Evolutionary conservation across 2,888 invertebrate genomes (phyloP), one percentile per base, ranked within the genome.

Genomic region (Pimpla rufipes): DNA sequence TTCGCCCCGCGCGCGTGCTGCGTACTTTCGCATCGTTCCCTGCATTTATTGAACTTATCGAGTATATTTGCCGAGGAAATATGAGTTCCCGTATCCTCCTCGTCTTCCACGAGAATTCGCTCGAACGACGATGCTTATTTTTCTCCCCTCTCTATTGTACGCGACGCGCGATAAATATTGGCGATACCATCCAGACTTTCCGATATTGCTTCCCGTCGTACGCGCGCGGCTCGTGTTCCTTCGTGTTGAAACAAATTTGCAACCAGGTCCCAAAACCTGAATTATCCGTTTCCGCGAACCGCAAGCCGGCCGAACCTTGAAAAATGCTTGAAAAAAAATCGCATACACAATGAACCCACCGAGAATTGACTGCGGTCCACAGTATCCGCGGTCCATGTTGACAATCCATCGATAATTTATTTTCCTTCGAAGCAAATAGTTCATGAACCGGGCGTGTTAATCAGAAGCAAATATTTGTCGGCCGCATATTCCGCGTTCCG

Each of bases 21-120:
- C 16, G 45, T 21, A 55, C 50, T 64, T 52, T 45, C 74, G 68
- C 83, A 81, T 77, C 45, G 77, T 59, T 75, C 67, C 64, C 42
- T 75, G 77, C 55, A 83, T 87, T 87, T 87, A 85, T 84, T 78
- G 85, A 71, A 81, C 76, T 83, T 81, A 82, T 83, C 47, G 52
- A 29, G 45, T 66, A 11, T 64, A 57, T 80, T 71, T 67, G 45
- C 29, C 47, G 64, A 67, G 8, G 29, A 68, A 47, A 59, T 70
- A 21, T 18, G 37, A 57, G 23, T 3, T 62, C 21, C 67, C 55
- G 21, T 42, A 16, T 42, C 37, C 2, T 45, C 29, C 18, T 23
- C 5, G n/a, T 59, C 29, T 45, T 29, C 13, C 29, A 16, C 0
- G 18, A 13, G 29, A 62, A 16, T 47, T 73, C 59, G 16, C 35